Evolutionary conservation across 2,888 invertebrate species (phyloP).

Genomic region (Eudasyphora cyanicolor): DNA sequence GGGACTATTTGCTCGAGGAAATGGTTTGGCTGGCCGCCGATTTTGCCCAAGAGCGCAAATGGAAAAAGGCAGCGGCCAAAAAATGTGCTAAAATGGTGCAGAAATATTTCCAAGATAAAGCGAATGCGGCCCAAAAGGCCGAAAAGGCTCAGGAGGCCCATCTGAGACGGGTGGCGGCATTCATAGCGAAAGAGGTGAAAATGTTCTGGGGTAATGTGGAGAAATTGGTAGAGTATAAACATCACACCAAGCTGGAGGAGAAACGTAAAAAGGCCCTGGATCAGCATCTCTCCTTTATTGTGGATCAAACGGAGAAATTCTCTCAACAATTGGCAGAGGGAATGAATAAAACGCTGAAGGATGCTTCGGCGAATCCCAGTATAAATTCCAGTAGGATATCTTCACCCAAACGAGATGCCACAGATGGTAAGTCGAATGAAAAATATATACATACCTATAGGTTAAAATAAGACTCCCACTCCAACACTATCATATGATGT

Average conservation of each 20-base stretch:
- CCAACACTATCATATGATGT: conserved; percentile 72
- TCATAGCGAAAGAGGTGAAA: conserved; percentile 95
- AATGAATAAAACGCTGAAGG: conserved; percentile 83
- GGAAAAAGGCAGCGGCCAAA: conserved; percentile 97
- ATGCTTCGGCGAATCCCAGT: conserved; percentile 77
- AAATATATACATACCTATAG: background rate
- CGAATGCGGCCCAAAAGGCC: conserved; percentile 92
- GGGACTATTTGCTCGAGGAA: conserved; percentile 99
- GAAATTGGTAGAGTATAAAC: conserved; percentile 97
- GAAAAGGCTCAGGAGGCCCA: conserved; percentile 95
- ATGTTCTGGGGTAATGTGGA: conserved; percentile 98
- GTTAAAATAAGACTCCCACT: background rate
- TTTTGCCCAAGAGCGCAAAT: conserved; percentile 98
- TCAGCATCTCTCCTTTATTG: conserved; percentile 97
- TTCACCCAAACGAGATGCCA: conserved; percentile 78
- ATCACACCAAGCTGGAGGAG: conserved; percentile 94
- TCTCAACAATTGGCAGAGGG: conserved; percentile 94
- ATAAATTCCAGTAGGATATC: conserved; percentile 81
- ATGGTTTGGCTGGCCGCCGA: conserved; percentile 99
- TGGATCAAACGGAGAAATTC: conserved; percentile 98
- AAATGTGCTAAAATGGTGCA: conserved; percentile 95
- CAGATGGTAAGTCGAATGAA: conserved; percentile 80
- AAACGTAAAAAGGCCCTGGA: conserved; percentile 96
- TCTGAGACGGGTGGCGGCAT: conserved; percentile 91
- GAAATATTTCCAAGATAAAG: conserved; percentile 95